Base-by-base conservation (phyloP, 2,113 vertebrate species). In the Heteronetta atricapilla region DNA sequence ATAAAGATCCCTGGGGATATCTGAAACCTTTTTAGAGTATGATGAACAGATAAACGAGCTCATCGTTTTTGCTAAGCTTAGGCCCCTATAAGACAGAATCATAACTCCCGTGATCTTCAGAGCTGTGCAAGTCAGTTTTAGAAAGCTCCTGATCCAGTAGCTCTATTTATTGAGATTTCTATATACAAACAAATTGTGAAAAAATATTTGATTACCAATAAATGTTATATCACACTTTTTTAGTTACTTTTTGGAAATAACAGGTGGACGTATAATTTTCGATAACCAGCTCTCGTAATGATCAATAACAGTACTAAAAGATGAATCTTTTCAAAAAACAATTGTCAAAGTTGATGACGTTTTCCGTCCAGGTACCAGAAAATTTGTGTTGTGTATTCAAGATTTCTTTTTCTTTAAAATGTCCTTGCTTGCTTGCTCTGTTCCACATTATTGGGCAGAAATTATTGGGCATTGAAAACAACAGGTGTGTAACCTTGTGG, bases 351-450 rank as follows among this genome's bases (percentile, higher is more conserved):
- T 48, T 29, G 13, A 7, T 69, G 38, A 50, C 20, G 16, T 4
- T 83, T 91, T 60, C 15, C 38, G 56, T 46, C 33, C 4, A 16
- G 88, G 63, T 80, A n/a, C 18, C 40, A 40, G 18, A 59, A 48
- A 77, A 86, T n/a, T 38, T 48, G 1, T 73, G 11, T 25, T 66
- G 15, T 52, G 2, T 38, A 11, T 66, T 88, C 0, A 0, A 50
- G 31, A 36, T 44, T 14, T 12, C 14, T 34, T 25, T 44, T 76
- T 60, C 31, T 22, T 80, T 69, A 48, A 53, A 81, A 52, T 75
- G 1, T 31, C 7, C 9, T 68, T 70, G 3, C 11, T 77, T 42
- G 8, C 23, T 77, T 83, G 23, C 3, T 46, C 6, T 63, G 12
- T 52, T 84, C 52, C 34, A 59, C 20, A 6, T n/a, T 73, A 16